A percentile compares a stretch with the other conserved stretches of the same genome.
phyloP scores from a whole-genome alignment of 2,888 invertebrate genomes.

The Ophion obscuratus region DNA sequence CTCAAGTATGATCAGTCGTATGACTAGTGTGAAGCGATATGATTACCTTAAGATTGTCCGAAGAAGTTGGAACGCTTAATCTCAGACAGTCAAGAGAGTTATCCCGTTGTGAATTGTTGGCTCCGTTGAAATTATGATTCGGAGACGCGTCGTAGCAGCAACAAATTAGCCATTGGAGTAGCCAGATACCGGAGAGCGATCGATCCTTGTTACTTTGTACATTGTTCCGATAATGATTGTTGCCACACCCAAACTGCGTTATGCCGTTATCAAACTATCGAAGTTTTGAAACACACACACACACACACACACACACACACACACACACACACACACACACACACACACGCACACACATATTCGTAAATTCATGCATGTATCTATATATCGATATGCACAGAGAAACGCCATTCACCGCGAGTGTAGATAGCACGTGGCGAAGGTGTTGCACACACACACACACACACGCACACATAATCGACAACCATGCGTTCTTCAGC shows the following conservation, averaged over 20 bases:
- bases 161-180: constrained; percentile 12
- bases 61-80: not conserved
- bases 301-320: no score
- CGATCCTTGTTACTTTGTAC: constrained; percentile 32
- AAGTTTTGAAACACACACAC: constrained; percentile 34
- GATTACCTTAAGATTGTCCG: not conserved
- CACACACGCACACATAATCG: constrained; percentile 55
- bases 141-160: not conserved
- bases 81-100: not conserved
- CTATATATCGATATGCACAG: constrained; percentile 61
- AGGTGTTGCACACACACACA: constrained; percentile 62
- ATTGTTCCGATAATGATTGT: constrained; percentile 70
- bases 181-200: constrained; percentile 2
- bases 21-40: no score
- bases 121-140: not conserved
- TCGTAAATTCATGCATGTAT: no score
- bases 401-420: constrained; percentile 65
- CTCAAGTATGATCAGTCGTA: no score
- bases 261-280: not conserved
- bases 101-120: not conserved
- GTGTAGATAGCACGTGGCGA: constrained; percentile 59
- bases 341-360: no score
- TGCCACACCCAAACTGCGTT: constrained; percentile 54
- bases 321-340: no score
- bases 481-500: constrained; percentile 62